Conservation (phyloP, 2,797 vertebrate genomes). For the Ataeniobius toweri region DNA sequence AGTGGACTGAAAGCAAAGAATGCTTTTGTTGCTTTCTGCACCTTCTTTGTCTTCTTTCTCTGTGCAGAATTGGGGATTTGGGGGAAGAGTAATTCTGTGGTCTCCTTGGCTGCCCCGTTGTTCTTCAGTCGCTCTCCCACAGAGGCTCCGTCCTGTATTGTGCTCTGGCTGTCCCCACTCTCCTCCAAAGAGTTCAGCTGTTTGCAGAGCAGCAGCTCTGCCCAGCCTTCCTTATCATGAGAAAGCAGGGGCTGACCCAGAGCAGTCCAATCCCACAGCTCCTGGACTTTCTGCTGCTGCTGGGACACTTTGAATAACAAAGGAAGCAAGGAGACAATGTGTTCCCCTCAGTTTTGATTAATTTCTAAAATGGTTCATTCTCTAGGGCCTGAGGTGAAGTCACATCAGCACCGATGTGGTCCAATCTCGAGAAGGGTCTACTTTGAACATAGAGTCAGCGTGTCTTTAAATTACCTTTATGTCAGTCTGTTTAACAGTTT, state of each 20-base stretch:
- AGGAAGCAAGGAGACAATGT: constrained; percentile 65
- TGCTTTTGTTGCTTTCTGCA: constrained; percentile 72
- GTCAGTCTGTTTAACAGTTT: neutral
- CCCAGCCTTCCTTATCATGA: constrained; percentile 64
- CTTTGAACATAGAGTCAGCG: constrained; percentile 16
- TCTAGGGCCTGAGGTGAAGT: constrained; percentile 46
- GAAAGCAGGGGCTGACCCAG: constrained; percentile 61
- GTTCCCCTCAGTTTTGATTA: constrained; percentile 34
- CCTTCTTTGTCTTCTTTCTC: constrained; percentile 42
- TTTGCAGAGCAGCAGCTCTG: constrained; percentile 41
- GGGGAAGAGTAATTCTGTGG: constrained; percentile 65
- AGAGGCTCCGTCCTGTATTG: constrained; percentile 36
- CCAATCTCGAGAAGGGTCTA: constrained; percentile 38
- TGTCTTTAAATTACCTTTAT: neutral
- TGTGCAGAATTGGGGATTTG: constrained; percentile 60
- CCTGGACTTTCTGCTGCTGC: constrained; percentile 17
- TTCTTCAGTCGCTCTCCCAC: constrained; percentile 42
- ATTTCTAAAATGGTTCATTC: constrained; percentile 50
- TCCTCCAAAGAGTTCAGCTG: constrained; percentile 39
- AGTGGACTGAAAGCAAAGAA: constrained; percentile 71
- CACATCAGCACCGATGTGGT: constrained; percentile 14
- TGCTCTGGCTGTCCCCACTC: constrained; percentile 34
- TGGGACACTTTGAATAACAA: constrained; percentile 64
- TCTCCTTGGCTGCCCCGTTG: constrained; percentile 76
- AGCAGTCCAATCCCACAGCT: constrained; percentile 56